Percentiles rank a stretch among this genome's conserved stretches.
These are phyloP conservation scores for Pseudococcus viburni DNA, from an alignment of 2,888 invertebrate species.

Conservation along the genomic window DNA sequence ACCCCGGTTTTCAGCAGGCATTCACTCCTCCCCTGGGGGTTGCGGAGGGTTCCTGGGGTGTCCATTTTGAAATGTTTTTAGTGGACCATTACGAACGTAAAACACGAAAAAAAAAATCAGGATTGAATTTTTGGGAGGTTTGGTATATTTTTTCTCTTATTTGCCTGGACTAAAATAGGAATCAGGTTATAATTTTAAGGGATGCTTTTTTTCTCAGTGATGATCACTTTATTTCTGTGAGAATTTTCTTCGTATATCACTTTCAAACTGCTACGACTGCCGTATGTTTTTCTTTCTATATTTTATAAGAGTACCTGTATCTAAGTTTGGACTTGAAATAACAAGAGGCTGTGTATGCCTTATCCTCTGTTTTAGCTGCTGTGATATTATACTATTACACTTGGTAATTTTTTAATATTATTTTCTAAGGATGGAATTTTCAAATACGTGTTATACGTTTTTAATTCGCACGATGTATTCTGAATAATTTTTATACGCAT, in stretches of 20 bases:
- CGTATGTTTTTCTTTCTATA: background rate
- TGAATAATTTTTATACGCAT: background rate
- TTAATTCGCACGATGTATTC: constrained; percentile 53
- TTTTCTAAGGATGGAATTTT: background rate
- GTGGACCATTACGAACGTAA: too few species aligned
- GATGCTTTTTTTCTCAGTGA: background rate
- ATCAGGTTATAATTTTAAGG: background rate
- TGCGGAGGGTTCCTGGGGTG: too few species aligned
- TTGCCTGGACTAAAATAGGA: too few species aligned
- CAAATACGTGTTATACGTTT: background rate
- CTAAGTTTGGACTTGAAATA: background rate
- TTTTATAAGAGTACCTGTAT: background rate
- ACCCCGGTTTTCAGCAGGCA: too few species aligned
- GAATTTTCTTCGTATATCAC: background rate
- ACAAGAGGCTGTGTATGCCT: constrained; percentile 38
- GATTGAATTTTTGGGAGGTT: too few species aligned
- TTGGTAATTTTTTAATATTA: constrained; percentile 26
- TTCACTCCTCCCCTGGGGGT: too few species aligned
- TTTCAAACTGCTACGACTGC: constrained; percentile 46
- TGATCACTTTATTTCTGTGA: background rate
- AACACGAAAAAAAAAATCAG: too few species aligned
- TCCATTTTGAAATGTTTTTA: too few species aligned
- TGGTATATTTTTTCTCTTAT: too few species aligned
- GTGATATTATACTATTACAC: constrained; percentile 54
- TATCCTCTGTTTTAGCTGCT: constrained; percentile 59